Evolutionary conservation across 2,888 invertebrate genomes (phyloP).

Genomic region (Lucinisca nassula): DNA sequence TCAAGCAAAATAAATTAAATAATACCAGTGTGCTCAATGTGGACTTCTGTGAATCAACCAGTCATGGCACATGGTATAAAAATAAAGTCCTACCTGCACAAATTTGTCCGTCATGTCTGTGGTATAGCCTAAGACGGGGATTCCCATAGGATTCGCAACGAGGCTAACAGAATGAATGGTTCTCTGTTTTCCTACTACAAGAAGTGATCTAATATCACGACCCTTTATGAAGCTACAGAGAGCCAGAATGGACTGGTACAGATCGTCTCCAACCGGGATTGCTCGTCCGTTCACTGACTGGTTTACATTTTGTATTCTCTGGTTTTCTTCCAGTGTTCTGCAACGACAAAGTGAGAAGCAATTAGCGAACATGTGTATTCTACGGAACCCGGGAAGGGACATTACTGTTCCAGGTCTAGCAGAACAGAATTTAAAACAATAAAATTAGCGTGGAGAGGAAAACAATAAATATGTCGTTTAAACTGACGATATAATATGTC

Average conservation of each 20-base stretch:
- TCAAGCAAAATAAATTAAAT: too few relatives aligned
- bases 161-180: slow-evolving; percentile 78
- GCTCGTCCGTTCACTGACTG: slow-evolving; percentile 69
- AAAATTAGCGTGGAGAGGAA: too few relatives aligned
- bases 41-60: too few relatives aligned
- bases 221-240: slow-evolving; percentile 75
- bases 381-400: too few relatives aligned
- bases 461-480: too few relatives aligned
- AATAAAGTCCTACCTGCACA: slow-evolving; percentile 75
- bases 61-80: too few relatives aligned
- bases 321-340: slow-evolving; percentile 69
- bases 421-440: too few relatives aligned
- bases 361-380: too few relatives aligned
- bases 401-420: too few relatives aligned
- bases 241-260: slow-evolving; percentile 70
- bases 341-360: too few relatives aligned
- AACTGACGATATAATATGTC: too few relatives aligned
- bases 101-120: slow-evolving; percentile 72
- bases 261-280: slow-evolving; percentile 60
- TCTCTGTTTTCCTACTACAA: slow-evolving; percentile 78
- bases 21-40: too few relatives aligned
- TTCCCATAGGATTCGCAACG: slow-evolving; percentile 77
- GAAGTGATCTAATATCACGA: slow-evolving; percentile 71
- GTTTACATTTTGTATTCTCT: slow-evolving; percentile 52
- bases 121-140: slow-evolving; percentile 81